Evolutionary conservation across 2,797 vertebrate genomes (phyloP).

Genomic region (Danio jaintianensis): DNA sequence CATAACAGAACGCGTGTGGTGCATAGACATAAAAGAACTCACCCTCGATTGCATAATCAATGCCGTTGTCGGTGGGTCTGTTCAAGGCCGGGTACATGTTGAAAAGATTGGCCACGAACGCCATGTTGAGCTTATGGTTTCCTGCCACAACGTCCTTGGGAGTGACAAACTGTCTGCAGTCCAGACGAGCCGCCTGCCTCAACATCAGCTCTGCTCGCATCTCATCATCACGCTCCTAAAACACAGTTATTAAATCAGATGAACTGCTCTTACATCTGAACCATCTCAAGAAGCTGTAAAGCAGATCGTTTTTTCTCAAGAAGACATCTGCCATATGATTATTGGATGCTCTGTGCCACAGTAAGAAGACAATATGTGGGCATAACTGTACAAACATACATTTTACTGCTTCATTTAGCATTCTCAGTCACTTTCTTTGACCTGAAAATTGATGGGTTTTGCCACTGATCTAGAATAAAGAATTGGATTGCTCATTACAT

Average conservation of each 20-base stretch:
- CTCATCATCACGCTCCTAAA: slow-evolving; percentile 85
- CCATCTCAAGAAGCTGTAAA: not conserved
- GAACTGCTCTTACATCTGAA: slow-evolving; percentile 6
- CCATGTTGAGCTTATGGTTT: slow-evolving; percentile 95
- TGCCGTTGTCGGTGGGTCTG: slow-evolving; percentile 74
- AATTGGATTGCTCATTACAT: not conserved
- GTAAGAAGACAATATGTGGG: not conserved
- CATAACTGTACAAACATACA: no score
- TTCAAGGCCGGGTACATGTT: slow-evolving; percentile 88
- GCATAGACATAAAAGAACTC: slow-evolving; percentile 54
- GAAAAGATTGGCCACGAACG: slow-evolving; percentile 96
- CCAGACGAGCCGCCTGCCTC: slow-evolving; percentile 89
- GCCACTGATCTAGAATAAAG: no score
- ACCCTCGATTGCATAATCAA: slow-evolving; percentile 87
- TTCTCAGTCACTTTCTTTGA: slow-evolving; percentile 18
- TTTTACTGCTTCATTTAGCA: not conserved
- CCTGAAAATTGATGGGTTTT: not conserved
- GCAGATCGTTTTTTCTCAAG: not conserved
- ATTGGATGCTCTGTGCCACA: slow-evolving; percentile 5
- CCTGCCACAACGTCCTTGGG: slow-evolving; percentile 91
- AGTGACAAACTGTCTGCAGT: slow-evolving; percentile 95
- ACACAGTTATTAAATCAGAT: slow-evolving; percentile 23
- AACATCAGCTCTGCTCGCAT: slow-evolving; percentile 92
- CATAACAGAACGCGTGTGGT: not conserved
- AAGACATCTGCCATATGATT: slow-evolving; percentile 16